Evolutionary conservation across 2,888 invertebrate species (phyloP), one percentile per base, ranked within the genome.

Genomic region (Leptinotarsa tumamoca): DNA sequence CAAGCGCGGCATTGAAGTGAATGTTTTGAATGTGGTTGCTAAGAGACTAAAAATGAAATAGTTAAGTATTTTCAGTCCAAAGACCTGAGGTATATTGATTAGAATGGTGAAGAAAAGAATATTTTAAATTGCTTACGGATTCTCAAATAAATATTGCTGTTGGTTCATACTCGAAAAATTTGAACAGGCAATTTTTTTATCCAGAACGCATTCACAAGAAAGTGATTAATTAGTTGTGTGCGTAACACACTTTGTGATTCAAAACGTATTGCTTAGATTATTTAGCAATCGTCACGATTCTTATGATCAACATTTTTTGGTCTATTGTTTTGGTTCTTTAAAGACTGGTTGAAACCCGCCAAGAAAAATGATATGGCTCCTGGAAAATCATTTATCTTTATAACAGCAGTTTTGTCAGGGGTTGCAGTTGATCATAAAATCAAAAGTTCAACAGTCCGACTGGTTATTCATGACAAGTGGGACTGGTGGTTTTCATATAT

Each of bases 141-240:
- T 82, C 78, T 21, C 68, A 80, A 66, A 83, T 82, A 15, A 86
- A 87, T 76, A 78, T 87, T n/a, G 85, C 81, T 27, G 81, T 87
- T 21, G 87, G 87, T 5, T 83, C 84, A 10, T 84, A 86, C 58
- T 84, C 84, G 13, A 83, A 83, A 18, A 84, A 85, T n/a, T 74
- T 78, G 3, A 80, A 83, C 21, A 79, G 85, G 43, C 81, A 82
- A 67, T 71, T 33, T 77, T 79, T 74, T 85, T 86, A 58, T 87
- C 87, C 67, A 68, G 81, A 15, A 84, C 85, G 17, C 52, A 79
- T 13, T 82, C 86, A 4, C 86, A 87, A 74, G 78, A 83, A 27
- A 82, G 84, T 58, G 87, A 87, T 76, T 81, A 84, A 14, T 77
- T 86, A 17, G 80, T 82, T 0, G 86, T 86, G 84, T 86, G 87